phyloP scores from a whole-genome alignment of 2,113 vertebrate species.

The Pyxicephalus adspersus region DNA sequence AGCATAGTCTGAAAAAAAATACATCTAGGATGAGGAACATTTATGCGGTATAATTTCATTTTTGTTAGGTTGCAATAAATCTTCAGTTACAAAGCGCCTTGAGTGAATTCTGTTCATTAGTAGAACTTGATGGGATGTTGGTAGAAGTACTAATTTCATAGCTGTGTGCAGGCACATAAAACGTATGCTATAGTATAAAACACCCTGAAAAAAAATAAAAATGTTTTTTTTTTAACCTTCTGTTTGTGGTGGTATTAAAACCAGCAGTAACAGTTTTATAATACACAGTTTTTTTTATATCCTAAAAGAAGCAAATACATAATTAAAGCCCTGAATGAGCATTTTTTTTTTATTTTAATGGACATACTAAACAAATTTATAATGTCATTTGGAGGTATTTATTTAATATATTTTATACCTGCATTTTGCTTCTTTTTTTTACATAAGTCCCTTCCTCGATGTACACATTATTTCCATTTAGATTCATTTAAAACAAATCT shows the following conservation, averaged over 20 bases:
- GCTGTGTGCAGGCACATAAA: conserved; percentile 39
- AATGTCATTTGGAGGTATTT: too few relatives aligned
- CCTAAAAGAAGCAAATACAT: neutral
- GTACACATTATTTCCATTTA: too few relatives aligned
- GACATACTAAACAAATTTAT: too few relatives aligned
- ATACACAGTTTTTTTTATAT: conserved; percentile 14
- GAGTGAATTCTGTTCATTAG: conserved; percentile 57
- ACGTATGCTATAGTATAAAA: conserved; percentile 54
- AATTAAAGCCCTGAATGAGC: neutral
- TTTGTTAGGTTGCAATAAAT: conserved; percentile 55
- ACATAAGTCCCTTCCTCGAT: too few relatives aligned
- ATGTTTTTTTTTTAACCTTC: conserved; percentile 19
- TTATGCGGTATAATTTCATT: conserved; percentile 56
- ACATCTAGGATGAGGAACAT: conserved; percentile 56
- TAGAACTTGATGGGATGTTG: conserved; percentile 57
- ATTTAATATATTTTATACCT: too few relatives aligned
- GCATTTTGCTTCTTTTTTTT: too few relatives aligned
- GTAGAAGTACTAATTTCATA: conserved; percentile 64
- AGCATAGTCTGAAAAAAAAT: conserved; percentile 11
- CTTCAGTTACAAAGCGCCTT: conserved; percentile 53
- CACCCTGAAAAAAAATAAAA: conserved; percentile 43
- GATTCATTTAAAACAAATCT: too few relatives aligned
- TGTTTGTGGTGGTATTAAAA: conserved; percentile 2
- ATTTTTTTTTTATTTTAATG: too few relatives aligned
- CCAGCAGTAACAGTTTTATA: neutral